Conservation (phyloP, 2,113 vertebrate genomes). For the Amblyornis subalaris region DNA sequence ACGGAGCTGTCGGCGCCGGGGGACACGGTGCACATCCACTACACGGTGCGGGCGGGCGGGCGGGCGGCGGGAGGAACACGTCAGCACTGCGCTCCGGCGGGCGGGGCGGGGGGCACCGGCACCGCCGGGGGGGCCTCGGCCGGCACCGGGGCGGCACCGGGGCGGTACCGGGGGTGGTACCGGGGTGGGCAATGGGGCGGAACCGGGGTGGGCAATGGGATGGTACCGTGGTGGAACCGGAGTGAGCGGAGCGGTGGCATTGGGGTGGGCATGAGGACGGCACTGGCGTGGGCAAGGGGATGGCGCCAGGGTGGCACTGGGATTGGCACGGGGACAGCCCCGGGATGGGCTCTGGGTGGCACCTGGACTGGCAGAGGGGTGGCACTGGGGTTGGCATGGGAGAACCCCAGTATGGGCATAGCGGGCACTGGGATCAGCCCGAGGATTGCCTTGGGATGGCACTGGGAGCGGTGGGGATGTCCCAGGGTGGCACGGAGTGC, state of each 20-base stretch:
- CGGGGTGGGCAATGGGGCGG: not conserved
- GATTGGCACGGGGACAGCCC: not conserved
- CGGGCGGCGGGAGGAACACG: conserved; percentile 75
- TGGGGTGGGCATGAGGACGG: not conserved
- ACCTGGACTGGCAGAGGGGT: not conserved
- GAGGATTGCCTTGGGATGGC: not conserved
- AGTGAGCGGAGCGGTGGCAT: rapidly evolving
- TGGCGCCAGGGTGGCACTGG: not conserved
- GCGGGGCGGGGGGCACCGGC: not conserved
- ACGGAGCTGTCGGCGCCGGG: conserved; percentile 77
- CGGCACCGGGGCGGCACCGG: not conserved
- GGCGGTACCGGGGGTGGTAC: not conserved
- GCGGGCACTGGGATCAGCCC: not conserved
- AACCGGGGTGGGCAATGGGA: not conserved
- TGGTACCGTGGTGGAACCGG: rapidly evolving
- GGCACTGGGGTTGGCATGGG: not conserved
- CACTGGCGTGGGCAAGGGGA: not conserved
- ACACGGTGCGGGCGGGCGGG: conserved; percentile 89
- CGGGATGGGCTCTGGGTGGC: not conserved
- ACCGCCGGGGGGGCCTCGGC: not conserved
- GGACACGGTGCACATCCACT: conserved; percentile 90
- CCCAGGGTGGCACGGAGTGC: not conserved
- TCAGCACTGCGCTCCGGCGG: conserved; percentile 75
- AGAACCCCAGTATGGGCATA: not conserved
- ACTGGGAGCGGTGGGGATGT: rapidly evolving